Conservation (phyloP, 2,113 vertebrate genomes). For the Cyphomyrus plagiostoma region DNA sequence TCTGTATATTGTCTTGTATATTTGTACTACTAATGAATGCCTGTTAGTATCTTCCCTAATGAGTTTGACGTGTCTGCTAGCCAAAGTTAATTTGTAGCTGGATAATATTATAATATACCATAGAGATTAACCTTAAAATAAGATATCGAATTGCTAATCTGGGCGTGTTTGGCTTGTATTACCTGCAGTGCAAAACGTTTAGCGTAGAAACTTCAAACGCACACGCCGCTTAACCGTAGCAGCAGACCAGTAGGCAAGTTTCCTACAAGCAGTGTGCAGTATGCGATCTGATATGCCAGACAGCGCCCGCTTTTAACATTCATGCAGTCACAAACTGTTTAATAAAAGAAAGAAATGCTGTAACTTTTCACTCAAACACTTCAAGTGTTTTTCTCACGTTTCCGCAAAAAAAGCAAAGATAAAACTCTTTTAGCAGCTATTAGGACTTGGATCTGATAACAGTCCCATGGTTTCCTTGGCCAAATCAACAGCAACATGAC, state of each 20-base stretch:
- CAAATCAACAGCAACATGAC: neutral
- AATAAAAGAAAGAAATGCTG: neutral
- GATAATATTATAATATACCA: neutral
- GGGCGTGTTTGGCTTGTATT: neutral
- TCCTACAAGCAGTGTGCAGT: neutral
- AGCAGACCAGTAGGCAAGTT: neutral
- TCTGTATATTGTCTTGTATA: neutral
- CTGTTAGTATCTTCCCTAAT: neutral
- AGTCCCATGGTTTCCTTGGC: neutral
- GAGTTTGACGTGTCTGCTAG: neutral
- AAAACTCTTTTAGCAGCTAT: neutral
- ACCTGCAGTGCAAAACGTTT: neutral
- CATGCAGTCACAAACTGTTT: neutral
- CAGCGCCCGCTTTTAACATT: neutral
- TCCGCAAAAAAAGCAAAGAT: neutral
- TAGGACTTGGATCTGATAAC: neutral
- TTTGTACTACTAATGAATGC: neutral
- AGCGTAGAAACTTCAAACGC: neutral
- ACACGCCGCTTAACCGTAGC: neutral
- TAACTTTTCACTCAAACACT: neutral
- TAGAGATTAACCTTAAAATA: neutral
- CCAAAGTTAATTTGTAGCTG: neutral
- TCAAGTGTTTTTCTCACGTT: neutral
- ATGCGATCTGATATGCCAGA: neutral
- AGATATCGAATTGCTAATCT: neutral